Conservation (phyloP, 1,140 invertebrate species). For the Lethrus apterus region DNA sequence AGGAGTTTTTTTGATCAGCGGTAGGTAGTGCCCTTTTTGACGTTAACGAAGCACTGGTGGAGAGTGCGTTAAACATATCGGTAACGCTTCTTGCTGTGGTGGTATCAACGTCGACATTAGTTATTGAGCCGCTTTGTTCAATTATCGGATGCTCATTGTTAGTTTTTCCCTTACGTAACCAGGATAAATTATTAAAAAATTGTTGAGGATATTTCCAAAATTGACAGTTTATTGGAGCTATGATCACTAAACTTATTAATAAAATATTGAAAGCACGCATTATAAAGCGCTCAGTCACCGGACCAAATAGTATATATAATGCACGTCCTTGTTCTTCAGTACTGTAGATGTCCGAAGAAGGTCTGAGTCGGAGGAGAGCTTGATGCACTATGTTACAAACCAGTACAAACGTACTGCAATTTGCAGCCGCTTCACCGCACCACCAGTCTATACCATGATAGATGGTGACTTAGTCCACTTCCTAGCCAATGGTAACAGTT, state of each 20-base stretch:
- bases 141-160: constrained; percentile 14
- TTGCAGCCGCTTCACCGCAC: constrained; percentile 19
- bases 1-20: background rate
- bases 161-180: constrained; percentile 34
- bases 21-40: background rate
- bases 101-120: constrained; percentile 13
- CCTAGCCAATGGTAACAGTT: constrained; percentile 35
- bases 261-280: constrained; percentile 33
- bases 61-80: background rate
- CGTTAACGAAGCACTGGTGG: background rate
- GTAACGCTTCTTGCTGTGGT: constrained; percentile 15
- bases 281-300: constrained; percentile 15
- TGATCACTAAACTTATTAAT: constrained; percentile 24
- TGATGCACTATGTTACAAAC: constrained; percentile 35
- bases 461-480: constrained; percentile 40
- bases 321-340: constrained; percentile 23
- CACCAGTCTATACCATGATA: no score
- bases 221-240: constrained; percentile 26
- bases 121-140: constrained; percentile 15
- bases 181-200: constrained; percentile 29
- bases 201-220: constrained; percentile 36
- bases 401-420: constrained; percentile 27
- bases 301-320: constrained; percentile 17
- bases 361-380: constrained; percentile 32
- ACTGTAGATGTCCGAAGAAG: constrained; percentile 30